phyloP scores from a whole-genome alignment of 1,140 invertebrate genomes.

The Melitaea cinxia region DNA sequence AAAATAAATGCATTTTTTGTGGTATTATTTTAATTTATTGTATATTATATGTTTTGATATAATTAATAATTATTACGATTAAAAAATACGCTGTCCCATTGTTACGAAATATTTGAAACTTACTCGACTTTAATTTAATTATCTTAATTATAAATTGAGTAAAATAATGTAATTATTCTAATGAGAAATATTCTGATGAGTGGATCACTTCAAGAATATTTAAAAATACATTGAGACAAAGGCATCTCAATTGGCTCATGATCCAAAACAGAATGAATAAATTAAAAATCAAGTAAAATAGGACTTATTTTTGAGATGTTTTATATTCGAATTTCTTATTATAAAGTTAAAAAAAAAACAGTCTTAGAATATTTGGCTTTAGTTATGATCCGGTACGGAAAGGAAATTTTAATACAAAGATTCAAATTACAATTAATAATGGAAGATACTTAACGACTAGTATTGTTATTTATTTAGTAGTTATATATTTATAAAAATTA shows the following conservation, averaged over 20 bases:
- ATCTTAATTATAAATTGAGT: background rate
- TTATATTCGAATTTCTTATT: background rate
- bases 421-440: background rate
- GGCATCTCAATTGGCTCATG: background rate
- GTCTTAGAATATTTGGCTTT: constrained; percentile 7
- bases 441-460: constrained; percentile 21
- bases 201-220: no score
- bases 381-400: background rate
- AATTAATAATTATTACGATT: no score
- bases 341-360: constrained; percentile 3
- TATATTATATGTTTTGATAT: no score
- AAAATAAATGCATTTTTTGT: constrained; percentile 2
- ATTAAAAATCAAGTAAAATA: background rate
- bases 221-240: no score
- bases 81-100: no score
- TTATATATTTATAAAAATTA: background rate
- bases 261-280: background rate
- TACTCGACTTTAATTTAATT: background rate
- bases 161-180: background rate
- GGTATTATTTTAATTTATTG: constrained; percentile 5
- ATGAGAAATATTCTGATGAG: background rate
- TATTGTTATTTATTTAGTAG: background rate
- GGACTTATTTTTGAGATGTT: background rate
- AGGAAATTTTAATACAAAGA: background rate
- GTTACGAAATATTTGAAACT: background rate